Evolutionary conservation across 1,140 invertebrate species (phyloP).

Genomic region (Drosophila virilis): DNA sequence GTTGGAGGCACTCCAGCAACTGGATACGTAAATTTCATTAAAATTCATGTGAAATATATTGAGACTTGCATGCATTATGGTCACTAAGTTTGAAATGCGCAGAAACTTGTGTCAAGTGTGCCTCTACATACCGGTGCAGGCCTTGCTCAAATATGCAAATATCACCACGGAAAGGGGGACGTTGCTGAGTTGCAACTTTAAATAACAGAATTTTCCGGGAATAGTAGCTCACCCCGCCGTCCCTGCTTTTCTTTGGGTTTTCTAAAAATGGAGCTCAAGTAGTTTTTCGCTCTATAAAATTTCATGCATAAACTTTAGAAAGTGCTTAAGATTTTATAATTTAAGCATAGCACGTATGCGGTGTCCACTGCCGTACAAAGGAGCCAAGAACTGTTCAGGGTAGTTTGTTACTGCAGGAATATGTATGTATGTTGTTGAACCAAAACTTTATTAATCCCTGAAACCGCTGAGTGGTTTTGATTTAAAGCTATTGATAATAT

Average conservation of each 20-base stretch:
- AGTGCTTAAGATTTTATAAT: conserved; percentile 79
- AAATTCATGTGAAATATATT: conserved; percentile 82
- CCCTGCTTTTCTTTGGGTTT: conserved; percentile 29
- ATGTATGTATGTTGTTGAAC: not conserved
- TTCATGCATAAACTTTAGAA: conserved; percentile 78
- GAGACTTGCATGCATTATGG: conserved; percentile 81
- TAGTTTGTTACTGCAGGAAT: conserved; percentile 27
- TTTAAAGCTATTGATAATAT: too few species aligned
- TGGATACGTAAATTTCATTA: conserved; percentile 64
- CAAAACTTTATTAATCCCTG: not conserved
- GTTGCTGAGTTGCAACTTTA: conserved; percentile 26
- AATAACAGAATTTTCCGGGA: conserved; percentile 14
- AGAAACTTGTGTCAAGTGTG: conserved; percentile 63
- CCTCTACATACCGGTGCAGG: conserved; percentile 7
- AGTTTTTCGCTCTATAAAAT: conserved; percentile 72
- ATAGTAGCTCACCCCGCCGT: not conserved
- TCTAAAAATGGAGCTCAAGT: conserved; percentile 72
- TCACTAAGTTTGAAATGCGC: conserved; percentile 74
- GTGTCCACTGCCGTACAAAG: conserved; percentile 38
- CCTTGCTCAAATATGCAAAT: conserved; percentile 65
- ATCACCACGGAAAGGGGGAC: conserved; percentile 21
- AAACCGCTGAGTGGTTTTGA: too few species aligned
- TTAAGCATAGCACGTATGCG: conserved; percentile 73
- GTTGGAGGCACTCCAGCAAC: conserved; percentile 1
- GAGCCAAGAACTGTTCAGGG: conserved; percentile 53